Evolutionary conservation across 2,797 vertebrate genomes (phyloP), one percentile per base, ranked within the genome.

Genomic region (Geotrypetes seraphini): DNA sequence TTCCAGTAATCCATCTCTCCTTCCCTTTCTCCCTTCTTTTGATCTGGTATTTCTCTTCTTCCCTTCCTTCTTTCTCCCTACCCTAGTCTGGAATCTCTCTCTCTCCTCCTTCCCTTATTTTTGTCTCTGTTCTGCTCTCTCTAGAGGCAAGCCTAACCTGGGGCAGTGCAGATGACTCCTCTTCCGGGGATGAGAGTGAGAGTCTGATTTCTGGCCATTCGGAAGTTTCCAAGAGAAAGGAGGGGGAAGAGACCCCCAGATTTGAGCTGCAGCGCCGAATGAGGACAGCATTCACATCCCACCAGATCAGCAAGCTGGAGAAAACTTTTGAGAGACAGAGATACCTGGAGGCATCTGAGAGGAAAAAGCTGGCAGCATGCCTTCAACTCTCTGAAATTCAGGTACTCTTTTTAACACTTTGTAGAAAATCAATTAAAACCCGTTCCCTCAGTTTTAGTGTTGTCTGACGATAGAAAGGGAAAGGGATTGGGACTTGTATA

Each of bases 351-450:
- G 54, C 64, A 2, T 48, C 43, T 1, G 78, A 87, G 41, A 60
- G 83, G 33, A 70, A 59, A 37, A 81, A 56, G 25, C 54, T 83
- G 5, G 69, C 84, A 0, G 59, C 73, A 22, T 69, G 63, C 11
- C 51, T 88, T 21, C 52, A 54, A 3, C 69, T 89, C 12, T 80
- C 87, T 1, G 85, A 86, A 41, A 66, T 74, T 4, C 86, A 90
- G 73, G 83, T 89, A 26, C 53, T 10, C 7, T 30, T 20, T 13
- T 22, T 25, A 6, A 7, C 21, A 22, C 8, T 21, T 22, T n/a
- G 22, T 8, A 27, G 16, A n/a, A n/a, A n/a, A n/a, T n/a, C n/a
- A n/a, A n/a, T n/a, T n/a, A n/a, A n/a, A n/a, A n/a, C n/a, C n/a
- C n/a, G n/a, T n/a, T n/a, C n/a, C n/a, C n/a, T n/a, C n/a, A n/a